Evolutionary conservation across 2,888 invertebrate genomes (phyloP), one percentile per base, ranked within the genome.

Genomic region (Mimas tiliae): DNA sequence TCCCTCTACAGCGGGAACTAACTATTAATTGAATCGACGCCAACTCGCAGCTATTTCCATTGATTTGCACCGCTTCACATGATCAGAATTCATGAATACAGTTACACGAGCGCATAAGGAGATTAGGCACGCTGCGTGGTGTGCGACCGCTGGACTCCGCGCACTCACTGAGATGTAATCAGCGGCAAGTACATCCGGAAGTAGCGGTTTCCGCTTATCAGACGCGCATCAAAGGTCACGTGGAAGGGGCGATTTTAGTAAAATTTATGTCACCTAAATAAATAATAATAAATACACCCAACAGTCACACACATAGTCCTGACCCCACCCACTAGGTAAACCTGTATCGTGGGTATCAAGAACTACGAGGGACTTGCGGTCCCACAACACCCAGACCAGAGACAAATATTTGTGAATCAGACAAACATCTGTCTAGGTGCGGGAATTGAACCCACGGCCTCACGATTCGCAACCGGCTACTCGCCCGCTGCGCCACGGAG

Each of bases 81-180:
- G 38, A 42, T 42, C 58, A 38, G 58, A 42, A 58, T 42, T 58
- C 58, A 42, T 58, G 58, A 58, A 58, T 58, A 58, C 53, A 53
- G 33, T 34, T 34, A 53, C 58, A 58, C 58, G 34, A 58, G 58
- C 38, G 58, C 53, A 53, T 58, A 58, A 58, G 58, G 58, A 58
- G 58, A 58, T 58, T 58, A 58, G 58, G 16, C 19, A 38, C 38
- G 19, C 27, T 33, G n/a, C 27, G 53, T 33, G 33, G 33, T 38
- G 58, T 38, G 62, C 45, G 21, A 45, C 45, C 42, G 9, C 62
- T n/a, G 7, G n/a, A 47, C 45, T 63, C 12, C 27, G 9, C 47
- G 14, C 12, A 55, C 55, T 64, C 64, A 55, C 45, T 53, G 52
- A 53, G 47, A 64, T 55, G 53, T 64, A 55, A 64, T 64, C 53